A percentile compares a stretch with the other conserved stretches of the same genome.
phyloP scores from a whole-genome alignment of 2,888 invertebrate genomes.

The Andrena flavipes region DNA sequence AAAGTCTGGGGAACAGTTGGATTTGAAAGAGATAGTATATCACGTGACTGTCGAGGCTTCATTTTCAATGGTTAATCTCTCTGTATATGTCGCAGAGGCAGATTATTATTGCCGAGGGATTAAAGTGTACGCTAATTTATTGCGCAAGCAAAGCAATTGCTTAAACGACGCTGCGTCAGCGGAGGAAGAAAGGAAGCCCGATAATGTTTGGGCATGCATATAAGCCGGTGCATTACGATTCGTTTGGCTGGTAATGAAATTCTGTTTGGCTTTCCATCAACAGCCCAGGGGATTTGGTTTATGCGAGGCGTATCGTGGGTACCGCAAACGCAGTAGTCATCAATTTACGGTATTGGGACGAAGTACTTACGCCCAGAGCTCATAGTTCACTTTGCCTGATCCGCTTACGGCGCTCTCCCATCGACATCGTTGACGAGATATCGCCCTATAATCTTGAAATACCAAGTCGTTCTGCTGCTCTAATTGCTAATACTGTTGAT shows the following conservation, averaged over 20 bases:
- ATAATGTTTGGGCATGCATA: slow-evolving; percentile 18
- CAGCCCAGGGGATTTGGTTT: slow-evolving; percentile 54
- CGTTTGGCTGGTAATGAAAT: slow-evolving; percentile 48
- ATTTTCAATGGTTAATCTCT: too few species aligned
- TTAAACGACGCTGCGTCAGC: background rate
- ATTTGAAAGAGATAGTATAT: too few species aligned
- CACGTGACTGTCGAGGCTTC: too few species aligned
- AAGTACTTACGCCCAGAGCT: slow-evolving; percentile 62
- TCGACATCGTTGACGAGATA: slow-evolving; percentile 45
- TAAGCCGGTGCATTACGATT: slow-evolving; percentile 32
- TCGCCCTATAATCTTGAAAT: slow-evolving; percentile 28
- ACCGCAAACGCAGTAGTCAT: slow-evolving; percentile 64
- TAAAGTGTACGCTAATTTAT: too few species aligned
- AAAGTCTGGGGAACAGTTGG: too few species aligned
- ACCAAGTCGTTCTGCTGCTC: background rate
- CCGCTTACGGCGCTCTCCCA: slow-evolving; percentile 31
- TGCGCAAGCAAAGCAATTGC: background rate
- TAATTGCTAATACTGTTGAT: slow-evolving; percentile 38
- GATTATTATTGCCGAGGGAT: too few species aligned
- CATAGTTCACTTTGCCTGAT: slow-evolving; percentile 67
- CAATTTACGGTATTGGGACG: slow-evolving; percentile 66
- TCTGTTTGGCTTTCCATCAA: slow-evolving; percentile 49
- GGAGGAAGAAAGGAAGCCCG: background rate
- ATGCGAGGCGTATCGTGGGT: slow-evolving; percentile 41
- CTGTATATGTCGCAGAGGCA: too few species aligned